These are phyloP conservation scores for Ecdyonurus torrentis DNA, from an alignment of 2,888 invertebrate species.

Conservation along the genomic window DNA sequence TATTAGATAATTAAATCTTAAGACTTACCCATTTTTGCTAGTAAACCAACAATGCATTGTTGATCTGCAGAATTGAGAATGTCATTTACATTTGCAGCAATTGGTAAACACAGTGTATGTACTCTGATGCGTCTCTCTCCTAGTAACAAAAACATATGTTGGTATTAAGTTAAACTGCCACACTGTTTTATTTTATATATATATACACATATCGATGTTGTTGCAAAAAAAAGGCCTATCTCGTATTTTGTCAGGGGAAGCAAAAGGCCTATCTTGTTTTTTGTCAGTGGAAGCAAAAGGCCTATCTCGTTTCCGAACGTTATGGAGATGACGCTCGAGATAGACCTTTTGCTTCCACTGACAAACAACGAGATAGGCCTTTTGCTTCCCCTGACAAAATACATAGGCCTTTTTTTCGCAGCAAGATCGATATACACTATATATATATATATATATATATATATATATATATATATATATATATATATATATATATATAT, in stretches of 20 bases:
- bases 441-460: not conserved
- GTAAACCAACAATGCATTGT: constrained; percentile 76
- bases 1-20: not conserved
- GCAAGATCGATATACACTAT: too few species aligned
- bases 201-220: too few species aligned
- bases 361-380: too few species aligned
- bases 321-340: too few species aligned
- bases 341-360: too few species aligned
- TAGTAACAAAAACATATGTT: constrained; percentile 21
- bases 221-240: too few species aligned
- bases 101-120: constrained; percentile 89
- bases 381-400: too few species aligned
- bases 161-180: constrained; percentile 2
- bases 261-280: too few species aligned
- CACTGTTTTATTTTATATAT: not conserved
- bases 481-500: not conserved
- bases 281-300: too few species aligned
- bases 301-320: too few species aligned
- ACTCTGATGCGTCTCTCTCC: constrained; percentile 93
- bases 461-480: not conserved
- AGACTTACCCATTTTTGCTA: constrained; percentile 84
- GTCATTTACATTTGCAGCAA: constrained; percentile 67
- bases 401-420: too few species aligned
- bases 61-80: constrained; percentile 83
- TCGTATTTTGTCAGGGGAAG: too few species aligned